Conservation (phyloP, 2,888 invertebrate genomes). For the Drosophila falleni region DNA sequence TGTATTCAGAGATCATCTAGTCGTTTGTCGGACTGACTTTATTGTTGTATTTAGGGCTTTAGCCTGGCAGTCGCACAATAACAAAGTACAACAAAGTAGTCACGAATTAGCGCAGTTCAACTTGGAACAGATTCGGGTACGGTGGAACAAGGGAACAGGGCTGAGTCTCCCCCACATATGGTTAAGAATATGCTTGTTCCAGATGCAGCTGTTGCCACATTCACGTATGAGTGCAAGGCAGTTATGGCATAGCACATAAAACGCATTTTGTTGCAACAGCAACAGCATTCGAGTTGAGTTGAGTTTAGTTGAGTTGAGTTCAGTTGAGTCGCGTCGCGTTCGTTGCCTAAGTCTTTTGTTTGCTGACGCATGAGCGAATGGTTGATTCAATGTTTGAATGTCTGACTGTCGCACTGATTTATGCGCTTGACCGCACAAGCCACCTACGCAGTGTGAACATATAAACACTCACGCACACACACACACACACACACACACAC, state of each 20-base stretch:
- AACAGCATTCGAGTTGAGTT: background rate
- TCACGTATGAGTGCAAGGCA: conserved; percentile 13
- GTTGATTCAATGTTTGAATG: conserved; percentile 46
- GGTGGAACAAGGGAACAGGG: conserved; percentile 5
- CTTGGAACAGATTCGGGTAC: conserved; percentile 28
- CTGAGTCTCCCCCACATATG: conserved; percentile 41
- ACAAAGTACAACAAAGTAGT: conserved; percentile 68
- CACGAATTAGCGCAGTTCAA: conserved; percentile 77
- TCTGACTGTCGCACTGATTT: conserved; percentile 71
- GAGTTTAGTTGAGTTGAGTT: conserved; percentile 35
- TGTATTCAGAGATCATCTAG: conserved; percentile 33
- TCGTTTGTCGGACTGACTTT: conserved; percentile 19
- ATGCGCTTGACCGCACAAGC: conserved; percentile 73
- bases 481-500: background rate
- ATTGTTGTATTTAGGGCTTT: conserved; percentile 54
- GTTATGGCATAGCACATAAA: conserved; percentile 34
- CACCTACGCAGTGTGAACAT: conserved; percentile 64
- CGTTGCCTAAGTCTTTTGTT: conserved; percentile 80
- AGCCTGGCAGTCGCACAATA: conserved; percentile 41
- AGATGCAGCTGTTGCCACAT: conserved; percentile 70
- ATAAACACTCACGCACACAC: conserved; percentile 24
- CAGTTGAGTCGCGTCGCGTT: conserved; percentile 50
- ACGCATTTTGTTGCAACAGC: conserved; percentile 75
- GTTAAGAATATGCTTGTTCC: conserved; percentile 64
- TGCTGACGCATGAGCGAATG: conserved; percentile 76